phyloP scores from a whole-genome alignment of 2,113 vertebrate genomes.

The Perca fluviatilis region DNA sequence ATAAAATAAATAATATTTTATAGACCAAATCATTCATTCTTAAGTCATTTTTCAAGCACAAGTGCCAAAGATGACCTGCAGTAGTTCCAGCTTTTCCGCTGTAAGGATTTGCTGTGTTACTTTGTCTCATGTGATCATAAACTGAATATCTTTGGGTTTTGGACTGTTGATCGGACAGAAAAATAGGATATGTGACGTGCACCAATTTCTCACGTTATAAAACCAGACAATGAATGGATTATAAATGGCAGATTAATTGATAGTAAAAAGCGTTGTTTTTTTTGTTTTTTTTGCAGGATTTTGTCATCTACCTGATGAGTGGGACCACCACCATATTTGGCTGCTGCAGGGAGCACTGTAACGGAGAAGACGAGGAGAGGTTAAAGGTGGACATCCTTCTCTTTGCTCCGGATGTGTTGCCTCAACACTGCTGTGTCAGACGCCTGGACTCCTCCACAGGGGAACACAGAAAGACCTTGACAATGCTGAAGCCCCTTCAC shows the following conservation, averaged over 20 bases:
- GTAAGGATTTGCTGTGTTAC: too few relatives aligned
- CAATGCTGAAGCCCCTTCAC: slow-evolving; percentile 79
- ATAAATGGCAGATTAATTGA: not conserved
- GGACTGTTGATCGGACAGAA: not conserved
- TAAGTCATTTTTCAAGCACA: too few relatives aligned
- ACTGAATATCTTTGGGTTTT: not conserved
- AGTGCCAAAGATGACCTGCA: too few relatives aligned
- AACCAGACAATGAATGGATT: not conserved
- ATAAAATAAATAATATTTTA: too few relatives aligned
- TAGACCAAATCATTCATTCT: too few relatives aligned
- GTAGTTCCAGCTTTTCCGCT: too few relatives aligned
- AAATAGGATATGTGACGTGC: not conserved
- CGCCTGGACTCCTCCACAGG: slow-evolving; percentile 71
- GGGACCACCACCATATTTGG: slow-evolving; percentile 83
- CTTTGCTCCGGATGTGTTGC: slow-evolving; percentile 84
- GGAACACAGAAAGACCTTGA: slow-evolving; percentile 59
- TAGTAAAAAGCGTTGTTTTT: not conserved
- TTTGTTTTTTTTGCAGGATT: slow-evolving; percentile 83
- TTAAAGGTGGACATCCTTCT: slow-evolving; percentile 84
- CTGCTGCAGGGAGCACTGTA: slow-evolving; percentile 74
- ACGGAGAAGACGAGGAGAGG: slow-evolving; percentile 77
- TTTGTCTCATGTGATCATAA: too few relatives aligned
- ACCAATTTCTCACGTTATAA: not conserved
- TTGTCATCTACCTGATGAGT: slow-evolving; percentile 85
- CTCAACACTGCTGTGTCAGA: slow-evolving; percentile 83